Conservation (phyloP, 2,113 vertebrate species). For the Actinemys pallida region DNA sequence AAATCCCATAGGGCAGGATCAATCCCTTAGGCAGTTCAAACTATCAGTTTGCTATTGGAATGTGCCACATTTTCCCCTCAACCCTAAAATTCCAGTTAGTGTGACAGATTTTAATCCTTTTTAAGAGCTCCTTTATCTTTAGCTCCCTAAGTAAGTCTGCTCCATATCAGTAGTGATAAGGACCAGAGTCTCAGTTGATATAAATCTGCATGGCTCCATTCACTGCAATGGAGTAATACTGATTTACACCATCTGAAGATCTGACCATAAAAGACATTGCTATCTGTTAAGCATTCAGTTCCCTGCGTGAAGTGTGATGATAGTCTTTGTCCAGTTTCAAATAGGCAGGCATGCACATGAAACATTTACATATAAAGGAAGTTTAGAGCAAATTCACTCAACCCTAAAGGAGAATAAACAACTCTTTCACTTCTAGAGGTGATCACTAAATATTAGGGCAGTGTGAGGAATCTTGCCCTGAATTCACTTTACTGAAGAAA, state of each 20-base stretch:
- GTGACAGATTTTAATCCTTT: background rate
- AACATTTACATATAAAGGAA: background rate
- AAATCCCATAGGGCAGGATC: background rate
- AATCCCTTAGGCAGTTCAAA: background rate
- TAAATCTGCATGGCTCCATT: background rate
- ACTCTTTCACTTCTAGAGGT: background rate
- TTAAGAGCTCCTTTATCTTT: background rate
- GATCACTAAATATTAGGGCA: background rate
- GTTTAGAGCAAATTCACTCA: background rate
- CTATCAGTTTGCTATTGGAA: background rate
- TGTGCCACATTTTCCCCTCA: background rate
- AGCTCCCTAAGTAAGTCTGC: background rate
- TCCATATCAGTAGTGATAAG: background rate
- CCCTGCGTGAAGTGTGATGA: background rate
- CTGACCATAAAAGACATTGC: background rate
- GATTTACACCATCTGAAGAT: background rate
- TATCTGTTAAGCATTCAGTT: background rate
- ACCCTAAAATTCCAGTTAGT: background rate
- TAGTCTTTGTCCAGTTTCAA: background rate
- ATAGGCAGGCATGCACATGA: background rate
- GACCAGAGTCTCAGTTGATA: background rate
- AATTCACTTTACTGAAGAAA: background rate
- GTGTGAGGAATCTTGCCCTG: background rate
- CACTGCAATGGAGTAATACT: background rate
- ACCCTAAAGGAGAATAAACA: background rate